Base-by-base conservation (phyloP, 2,888 invertebrate species). In the Sturmia bella region DNA sequence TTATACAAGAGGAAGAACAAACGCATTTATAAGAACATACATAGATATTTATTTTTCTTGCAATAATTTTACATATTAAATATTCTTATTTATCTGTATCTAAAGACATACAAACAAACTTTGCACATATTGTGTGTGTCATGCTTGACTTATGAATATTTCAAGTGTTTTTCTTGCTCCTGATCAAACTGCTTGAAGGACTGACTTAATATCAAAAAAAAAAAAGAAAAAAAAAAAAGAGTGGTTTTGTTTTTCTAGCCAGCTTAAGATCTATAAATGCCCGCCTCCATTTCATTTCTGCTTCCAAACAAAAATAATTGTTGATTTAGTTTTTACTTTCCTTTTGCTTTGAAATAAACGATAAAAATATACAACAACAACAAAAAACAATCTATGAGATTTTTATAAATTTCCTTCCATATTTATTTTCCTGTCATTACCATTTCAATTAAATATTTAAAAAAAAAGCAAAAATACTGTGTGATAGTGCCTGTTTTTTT, bases 371-470 rank as follows among this genome's bases (percentile, higher is more conserved):
- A 6, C n/a, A n/a, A n/a, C n/a, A 27, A 27, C 1, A 32, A 6
- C 6, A 32, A 32, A 32, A 32, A 32, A 32, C 32, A 45, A 12
- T 27, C 24, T 48, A 59, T 59, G 50, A 32, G 13, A 21, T 59
- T 61, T 75, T 52, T 12, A 17, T 45, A 70, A 77, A 63, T 57
- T 78, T 78, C 72, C 78, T 72, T 78, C 24, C 57, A 78, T 57
- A 78, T 54, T 59, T 66, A 59, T 76, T 77, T 82, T 82, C 74
- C 81, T 64, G 74, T 69, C 68, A 72, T 77, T 76, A 76, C 52
- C 48, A 75, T 69, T 73, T 69, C 17, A 76, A 68, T 61, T 74
- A 17, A n/a, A n/a, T n/a, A n/a, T n/a, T n/a, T 32, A 32, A 32
- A 32, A 32, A 32, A 32, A 32, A 32, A 32, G 9, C 4, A 41